phyloP scores from a whole-genome alignment of 2,113 vertebrate species.

The Psittacara wagleri region DNA sequence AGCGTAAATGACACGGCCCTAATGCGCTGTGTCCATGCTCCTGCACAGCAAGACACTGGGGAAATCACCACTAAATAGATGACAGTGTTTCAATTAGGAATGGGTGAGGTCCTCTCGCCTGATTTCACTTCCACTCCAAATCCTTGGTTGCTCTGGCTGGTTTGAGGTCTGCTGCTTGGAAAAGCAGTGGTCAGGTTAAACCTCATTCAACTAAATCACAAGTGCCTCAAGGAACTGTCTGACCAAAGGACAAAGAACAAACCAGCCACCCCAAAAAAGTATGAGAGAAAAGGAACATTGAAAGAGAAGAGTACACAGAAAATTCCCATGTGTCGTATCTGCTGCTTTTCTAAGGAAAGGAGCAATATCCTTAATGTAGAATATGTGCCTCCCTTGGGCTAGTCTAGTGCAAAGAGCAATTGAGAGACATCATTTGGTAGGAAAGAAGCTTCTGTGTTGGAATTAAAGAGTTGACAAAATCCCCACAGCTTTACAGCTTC shows the following conservation, averaged over 20 bases:
- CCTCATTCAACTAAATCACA: neutral
- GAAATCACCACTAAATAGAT: slow-evolving; percentile 8
- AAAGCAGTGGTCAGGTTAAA: neutral
- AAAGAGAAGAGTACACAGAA: neutral
- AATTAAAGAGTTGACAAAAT: slow-evolving; percentile 61
- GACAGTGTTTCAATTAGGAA: neutral
- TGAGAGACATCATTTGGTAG: slow-evolving; percentile 38
- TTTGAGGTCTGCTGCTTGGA: neutral
- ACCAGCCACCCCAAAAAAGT: neutral
- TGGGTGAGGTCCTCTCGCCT: neutral
- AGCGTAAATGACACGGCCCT: neutral
- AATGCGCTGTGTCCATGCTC: neutral
- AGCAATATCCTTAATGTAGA: slow-evolving; percentile 33
- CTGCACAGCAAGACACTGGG: neutral
- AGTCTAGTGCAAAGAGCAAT: slow-evolving; percentile 50
- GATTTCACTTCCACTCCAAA: neutral
- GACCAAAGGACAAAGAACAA: neutral
- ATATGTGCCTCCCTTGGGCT: slow-evolving; percentile 46
- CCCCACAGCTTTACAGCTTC: slow-evolving; percentile 44
- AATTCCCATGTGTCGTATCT: neutral
- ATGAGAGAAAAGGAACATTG: neutral
- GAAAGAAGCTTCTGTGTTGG: neutral
- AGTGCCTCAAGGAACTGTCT: neutral
- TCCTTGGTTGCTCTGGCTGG: neutral
- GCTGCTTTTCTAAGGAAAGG: slow-evolving; percentile 20